These are phyloP conservation scores for Galbula dea DNA, from an alignment of 2,113 vertebrate species.

Conservation along the genomic window DNA sequence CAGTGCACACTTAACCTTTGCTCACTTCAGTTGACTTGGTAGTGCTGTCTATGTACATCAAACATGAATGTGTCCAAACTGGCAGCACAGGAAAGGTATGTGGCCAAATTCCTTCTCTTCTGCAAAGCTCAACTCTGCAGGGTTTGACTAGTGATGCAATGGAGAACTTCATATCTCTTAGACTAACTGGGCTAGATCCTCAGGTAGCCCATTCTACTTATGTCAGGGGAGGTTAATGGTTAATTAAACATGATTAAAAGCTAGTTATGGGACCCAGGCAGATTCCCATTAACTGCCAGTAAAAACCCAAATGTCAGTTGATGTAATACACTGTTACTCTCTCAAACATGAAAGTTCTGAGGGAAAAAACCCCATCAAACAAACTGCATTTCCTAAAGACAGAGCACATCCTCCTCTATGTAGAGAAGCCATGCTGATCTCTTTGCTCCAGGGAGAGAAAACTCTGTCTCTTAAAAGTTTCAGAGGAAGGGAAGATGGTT, in stretches of 20 bases:
- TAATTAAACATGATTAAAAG: background rate
- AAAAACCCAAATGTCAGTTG: background rate
- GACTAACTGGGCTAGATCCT: background rate
- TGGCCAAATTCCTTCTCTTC: conserved; percentile 20
- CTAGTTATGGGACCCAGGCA: background rate
- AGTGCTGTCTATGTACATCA: background rate
- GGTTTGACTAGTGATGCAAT: background rate
- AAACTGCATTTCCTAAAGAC: background rate
- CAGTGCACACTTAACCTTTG: conserved; percentile 16
- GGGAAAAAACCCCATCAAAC: background rate
- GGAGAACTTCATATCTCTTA: background rate
- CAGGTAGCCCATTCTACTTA: background rate
- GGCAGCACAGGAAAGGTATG: background rate
- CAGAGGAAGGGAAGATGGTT: background rate
- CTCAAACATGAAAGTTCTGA: background rate
- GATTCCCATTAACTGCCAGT: background rate
- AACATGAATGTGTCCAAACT: background rate
- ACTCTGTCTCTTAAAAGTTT: accelerated
- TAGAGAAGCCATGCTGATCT: background rate
- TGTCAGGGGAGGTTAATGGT: background rate
- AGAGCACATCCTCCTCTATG: background rate
- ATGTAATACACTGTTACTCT: background rate
- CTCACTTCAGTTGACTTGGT: conserved; percentile 2
- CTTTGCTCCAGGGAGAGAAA: background rate
- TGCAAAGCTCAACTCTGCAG: background rate